Percentiles rank a stretch among this genome's conserved stretches.
Evolutionary conservation across 2,113 vertebrate genomes (phyloP).

Genomic region (Nipponia nippon): DNA sequence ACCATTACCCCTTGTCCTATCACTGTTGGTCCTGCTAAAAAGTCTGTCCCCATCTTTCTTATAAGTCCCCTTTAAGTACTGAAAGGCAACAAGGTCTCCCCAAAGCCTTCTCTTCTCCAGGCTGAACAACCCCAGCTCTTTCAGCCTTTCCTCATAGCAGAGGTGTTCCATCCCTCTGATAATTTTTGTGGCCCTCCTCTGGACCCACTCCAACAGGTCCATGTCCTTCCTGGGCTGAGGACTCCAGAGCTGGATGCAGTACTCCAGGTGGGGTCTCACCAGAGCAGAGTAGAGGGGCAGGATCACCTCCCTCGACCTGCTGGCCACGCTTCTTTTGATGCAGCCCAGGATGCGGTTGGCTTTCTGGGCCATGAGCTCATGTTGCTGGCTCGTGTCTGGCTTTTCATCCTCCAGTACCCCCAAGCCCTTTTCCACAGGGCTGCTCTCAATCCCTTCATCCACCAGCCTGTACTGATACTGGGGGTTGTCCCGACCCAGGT

Average conservation of each 20-base stretch:
- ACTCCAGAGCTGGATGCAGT: accelerated
- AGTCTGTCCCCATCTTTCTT: not conserved
- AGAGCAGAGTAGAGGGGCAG: not conserved
- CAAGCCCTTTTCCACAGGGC: not conserved
- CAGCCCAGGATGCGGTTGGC: accelerated
- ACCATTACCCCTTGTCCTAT: not conserved
- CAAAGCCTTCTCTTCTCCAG: not conserved
- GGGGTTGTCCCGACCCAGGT: no score
- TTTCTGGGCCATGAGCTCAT: not conserved
- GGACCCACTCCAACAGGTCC: not conserved
- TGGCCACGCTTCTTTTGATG: not conserved
- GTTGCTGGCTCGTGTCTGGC: accelerated
- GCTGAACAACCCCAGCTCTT: not conserved
- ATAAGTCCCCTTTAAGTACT: accelerated
- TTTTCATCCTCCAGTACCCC: not conserved
- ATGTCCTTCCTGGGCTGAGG: not conserved
- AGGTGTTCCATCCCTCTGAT: not conserved
- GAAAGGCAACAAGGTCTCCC: not conserved
- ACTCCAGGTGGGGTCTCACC: not conserved
- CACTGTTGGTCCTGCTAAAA: not conserved
- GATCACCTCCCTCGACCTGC: not conserved
- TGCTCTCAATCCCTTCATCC: not conserved
- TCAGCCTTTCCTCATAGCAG: not conserved
- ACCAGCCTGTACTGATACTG: not conserved
- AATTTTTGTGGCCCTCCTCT: not conserved